A percentile compares a stretch with the other conserved stretches of the same genome.
These are phyloP conservation scores for Datnioides undecimradiatus DNA, from an alignment of 2,113 vertebrate genomes.

Conservation along the genomic window DNA sequence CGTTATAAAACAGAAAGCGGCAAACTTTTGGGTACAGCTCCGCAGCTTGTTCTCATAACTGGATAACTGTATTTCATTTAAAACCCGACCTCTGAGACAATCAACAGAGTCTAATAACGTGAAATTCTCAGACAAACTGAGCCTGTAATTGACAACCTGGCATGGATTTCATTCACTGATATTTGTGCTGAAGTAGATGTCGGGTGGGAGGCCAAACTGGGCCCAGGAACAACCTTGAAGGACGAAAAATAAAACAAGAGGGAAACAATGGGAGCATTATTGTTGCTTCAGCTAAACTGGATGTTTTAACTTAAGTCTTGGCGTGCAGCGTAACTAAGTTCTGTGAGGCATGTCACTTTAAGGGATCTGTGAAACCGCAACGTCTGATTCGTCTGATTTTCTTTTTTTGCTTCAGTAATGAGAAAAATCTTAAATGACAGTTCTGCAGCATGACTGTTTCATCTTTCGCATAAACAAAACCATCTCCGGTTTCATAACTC, in stretches of 20 bases:
- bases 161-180: constrained; percentile 9
- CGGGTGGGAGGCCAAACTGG: not conserved
- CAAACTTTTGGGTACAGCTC: no score
- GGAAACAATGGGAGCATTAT: constrained; percentile 46
- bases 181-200: constrained; percentile 1
- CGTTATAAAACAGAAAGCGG: no score
- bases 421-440: constrained; percentile 4
- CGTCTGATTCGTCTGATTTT: not conserved
- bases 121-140: not conserved
- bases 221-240: constrained; percentile 2
- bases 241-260: not conserved
- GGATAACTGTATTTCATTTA: not conserved
- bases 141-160: not conserved
- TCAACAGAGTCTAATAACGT: not conserved
- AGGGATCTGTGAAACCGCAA: constrained; percentile 27
- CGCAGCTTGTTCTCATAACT: no score
- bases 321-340: not conserved
- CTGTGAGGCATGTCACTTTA: constrained; percentile 36
- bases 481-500: not conserved
- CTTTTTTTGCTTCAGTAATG: not conserved
- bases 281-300: constrained; percentile 16
- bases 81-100: not conserved
- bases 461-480: not conserved
- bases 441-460: not conserved
- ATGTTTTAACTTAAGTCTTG: constrained; percentile 46